phyloP scores from a whole-genome alignment of 2,113 vertebrate species.

The Pyrgilauda ruficollis region DNA sequence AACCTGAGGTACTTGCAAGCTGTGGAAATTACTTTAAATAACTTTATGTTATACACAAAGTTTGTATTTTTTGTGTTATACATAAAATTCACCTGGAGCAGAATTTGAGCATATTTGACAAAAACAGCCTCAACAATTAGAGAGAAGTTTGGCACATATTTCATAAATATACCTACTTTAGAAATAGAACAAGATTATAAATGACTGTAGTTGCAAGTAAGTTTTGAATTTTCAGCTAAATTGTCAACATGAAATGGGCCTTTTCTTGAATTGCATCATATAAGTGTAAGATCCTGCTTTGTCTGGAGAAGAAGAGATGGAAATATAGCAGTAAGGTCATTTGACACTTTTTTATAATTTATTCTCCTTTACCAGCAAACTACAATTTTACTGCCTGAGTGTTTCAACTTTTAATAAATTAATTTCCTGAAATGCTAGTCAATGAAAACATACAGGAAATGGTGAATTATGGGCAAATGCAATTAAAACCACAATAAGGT shows the following conservation, averaged over 20 bases:
- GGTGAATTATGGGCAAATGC: neutral
- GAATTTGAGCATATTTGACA: neutral
- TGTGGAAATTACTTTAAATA: neutral
- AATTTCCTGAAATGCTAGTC: conserved; percentile 1
- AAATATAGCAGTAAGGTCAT: neutral
- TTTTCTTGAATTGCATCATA: neutral
- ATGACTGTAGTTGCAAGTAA: neutral
- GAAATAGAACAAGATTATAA: neutral
- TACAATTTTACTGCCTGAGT: neutral
- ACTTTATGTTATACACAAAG: neutral
- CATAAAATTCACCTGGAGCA: neutral
- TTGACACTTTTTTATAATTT: neutral
- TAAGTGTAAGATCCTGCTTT: neutral
- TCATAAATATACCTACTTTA: neutral
- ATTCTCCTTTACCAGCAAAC: neutral
- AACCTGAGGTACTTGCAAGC: neutral
- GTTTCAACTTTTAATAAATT: neutral
- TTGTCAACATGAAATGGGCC: neutral
- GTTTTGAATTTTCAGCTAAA: neutral
- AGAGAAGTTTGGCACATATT: neutral
- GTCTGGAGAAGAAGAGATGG: neutral
- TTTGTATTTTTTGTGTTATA: neutral
- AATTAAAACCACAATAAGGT: neutral
- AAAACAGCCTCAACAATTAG: neutral
- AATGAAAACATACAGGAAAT: neutral